Evolutionary conservation across 2,113 vertebrate genomes (phyloP).

Genomic region (Triplophysa dalaica): DNA sequence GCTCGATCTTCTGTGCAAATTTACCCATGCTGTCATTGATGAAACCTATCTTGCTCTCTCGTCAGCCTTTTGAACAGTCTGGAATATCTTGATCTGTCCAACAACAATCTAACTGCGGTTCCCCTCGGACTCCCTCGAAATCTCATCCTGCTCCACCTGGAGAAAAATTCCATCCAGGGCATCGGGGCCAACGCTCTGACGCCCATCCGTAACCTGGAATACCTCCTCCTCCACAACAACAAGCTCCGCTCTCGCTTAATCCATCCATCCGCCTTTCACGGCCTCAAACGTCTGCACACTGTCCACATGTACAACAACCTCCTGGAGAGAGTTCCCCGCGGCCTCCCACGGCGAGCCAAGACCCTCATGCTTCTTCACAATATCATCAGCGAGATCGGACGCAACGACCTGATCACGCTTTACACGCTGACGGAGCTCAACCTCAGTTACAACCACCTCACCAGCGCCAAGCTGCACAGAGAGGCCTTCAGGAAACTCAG

Average conservation of each 20-base stretch:
- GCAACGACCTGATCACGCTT: conserved; percentile 87
- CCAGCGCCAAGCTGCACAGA: conserved; percentile 81
- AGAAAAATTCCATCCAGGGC: conserved; percentile 88
- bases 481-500: conserved; percentile 95
- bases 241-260: conserved; percentile 85
- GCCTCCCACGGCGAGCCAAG: conserved; percentile 89
- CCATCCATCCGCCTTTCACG: conserved; percentile 86
- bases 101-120: conserved; percentile 90
- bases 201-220: conserved; percentile 88
- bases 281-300: conserved; percentile 94
- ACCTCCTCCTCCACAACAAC: conserved; percentile 96
- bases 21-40: not conserved
- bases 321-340: conserved; percentile 87
- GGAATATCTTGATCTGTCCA: conserved; percentile 94
- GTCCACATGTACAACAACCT: conserved; percentile 96
- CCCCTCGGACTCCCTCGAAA: conserved; percentile 88
- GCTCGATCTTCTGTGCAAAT: not conserved
- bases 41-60: conserved; percentile 9
- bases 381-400: conserved; percentile 85
- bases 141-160: conserved; percentile 91
- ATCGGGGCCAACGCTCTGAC: conserved; percentile 82
- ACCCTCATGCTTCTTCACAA: conserved; percentile 97
- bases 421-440: conserved; percentile 94
- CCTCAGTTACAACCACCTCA: conserved; percentile 95
- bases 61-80: conserved; percentile 87